These are phyloP conservation scores for Hippotragus niger DNA, from an alignment of 2,113 vertebrate genomes.

Conservation along the genomic window DNA sequence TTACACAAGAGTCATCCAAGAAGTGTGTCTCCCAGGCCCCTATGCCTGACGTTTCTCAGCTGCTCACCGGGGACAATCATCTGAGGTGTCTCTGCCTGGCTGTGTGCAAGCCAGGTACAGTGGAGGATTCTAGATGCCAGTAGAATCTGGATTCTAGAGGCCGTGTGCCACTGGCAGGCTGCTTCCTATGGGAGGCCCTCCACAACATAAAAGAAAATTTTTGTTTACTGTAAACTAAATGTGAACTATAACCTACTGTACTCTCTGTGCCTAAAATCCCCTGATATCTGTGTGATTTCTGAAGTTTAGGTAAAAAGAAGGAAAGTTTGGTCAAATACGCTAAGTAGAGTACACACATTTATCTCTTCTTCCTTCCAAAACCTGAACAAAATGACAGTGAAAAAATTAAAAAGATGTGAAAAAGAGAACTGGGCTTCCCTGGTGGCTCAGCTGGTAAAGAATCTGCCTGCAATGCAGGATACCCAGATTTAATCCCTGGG, in stretches of 20 bases:
- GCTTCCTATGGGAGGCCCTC: not conserved
- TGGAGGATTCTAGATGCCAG: not conserved
- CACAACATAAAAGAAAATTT: not conserved
- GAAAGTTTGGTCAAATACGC: not conserved
- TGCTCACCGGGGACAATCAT: not conserved
- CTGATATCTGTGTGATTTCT: not conserved
- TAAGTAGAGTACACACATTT: not conserved
- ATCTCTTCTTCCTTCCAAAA: not conserved
- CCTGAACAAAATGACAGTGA: not conserved
- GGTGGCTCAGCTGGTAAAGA: not conserved
- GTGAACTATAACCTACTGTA: not conserved
- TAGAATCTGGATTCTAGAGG: not conserved
- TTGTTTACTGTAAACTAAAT: not conserved
- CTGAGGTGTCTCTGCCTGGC: not conserved
- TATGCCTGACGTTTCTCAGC: not conserved
- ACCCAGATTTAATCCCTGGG: not conserved
- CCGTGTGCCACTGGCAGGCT: not conserved
- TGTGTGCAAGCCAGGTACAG: not conserved
- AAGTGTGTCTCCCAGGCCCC: not conserved
- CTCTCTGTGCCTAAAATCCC: not conserved
- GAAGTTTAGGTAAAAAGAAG: not conserved
- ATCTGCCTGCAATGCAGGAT: not conserved
- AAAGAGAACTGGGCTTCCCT: not conserved
- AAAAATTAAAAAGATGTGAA: not conserved
- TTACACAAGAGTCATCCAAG: not conserved